Percentiles rank a stretch among this genome's conserved stretches.
These are phyloP conservation scores for Spilogale gracilis DNA, from an alignment of 2,113 vertebrate species.

Conservation along the genomic window DNA sequence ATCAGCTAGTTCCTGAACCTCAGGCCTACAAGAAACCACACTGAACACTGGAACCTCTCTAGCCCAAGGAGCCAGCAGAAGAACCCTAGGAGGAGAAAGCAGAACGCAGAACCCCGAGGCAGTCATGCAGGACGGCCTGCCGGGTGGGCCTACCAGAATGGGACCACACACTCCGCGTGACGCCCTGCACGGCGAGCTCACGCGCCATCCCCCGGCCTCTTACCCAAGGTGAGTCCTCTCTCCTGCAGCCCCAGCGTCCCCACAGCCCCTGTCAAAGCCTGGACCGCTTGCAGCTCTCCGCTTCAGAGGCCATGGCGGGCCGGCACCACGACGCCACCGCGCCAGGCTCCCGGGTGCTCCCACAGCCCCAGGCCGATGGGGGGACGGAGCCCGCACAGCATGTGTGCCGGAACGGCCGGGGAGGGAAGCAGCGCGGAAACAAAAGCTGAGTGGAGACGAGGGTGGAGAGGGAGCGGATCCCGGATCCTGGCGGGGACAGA, in stretches of 20 bases:
- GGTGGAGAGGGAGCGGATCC: not conserved
- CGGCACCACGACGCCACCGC: not conserved
- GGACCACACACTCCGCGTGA: not conserved
- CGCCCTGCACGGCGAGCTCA: accelerated
- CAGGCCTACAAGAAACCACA: not conserved
- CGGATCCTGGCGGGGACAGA: not conserved
- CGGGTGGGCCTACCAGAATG: not conserved
- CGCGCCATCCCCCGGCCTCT: conserved; percentile 35
- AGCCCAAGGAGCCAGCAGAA: not conserved
- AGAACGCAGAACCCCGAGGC: not conserved
- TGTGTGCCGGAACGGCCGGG: conserved; percentile 59
- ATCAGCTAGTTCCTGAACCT: not conserved
- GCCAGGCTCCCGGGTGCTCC: conserved; percentile 53
- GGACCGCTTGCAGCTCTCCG: not conserved
- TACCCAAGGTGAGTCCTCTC: conserved; percentile 65
- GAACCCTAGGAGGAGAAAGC: not conserved
- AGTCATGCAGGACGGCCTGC: not conserved
- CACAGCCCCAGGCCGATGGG: conserved; percentile 2
- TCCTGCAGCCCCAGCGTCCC: conserved; percentile 64
- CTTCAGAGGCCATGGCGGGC: conserved; percentile 70
- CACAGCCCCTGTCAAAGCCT: conserved; percentile 66
- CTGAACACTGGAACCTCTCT: not conserved
- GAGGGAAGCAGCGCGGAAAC: conserved; percentile 46
- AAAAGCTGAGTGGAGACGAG: conserved; percentile 35
- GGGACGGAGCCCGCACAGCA: conserved; percentile 44